These are phyloP conservation scores for Dasyurus viverrinus DNA, from an alignment of 2,113 vertebrate genomes.

Conservation along the genomic window DNA sequence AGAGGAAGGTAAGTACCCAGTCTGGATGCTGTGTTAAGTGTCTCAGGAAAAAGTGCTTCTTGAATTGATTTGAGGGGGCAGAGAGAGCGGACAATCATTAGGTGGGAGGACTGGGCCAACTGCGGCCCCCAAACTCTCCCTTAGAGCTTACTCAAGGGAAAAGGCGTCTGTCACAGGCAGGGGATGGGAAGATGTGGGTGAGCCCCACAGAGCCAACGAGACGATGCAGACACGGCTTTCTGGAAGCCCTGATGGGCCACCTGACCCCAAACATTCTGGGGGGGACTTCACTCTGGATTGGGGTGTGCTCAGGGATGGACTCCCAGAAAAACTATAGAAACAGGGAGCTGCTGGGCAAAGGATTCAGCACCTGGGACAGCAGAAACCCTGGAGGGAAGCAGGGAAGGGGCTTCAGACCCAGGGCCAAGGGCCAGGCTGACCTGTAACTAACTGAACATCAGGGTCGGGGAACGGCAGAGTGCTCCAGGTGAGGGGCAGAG, in stretches of 20 bases:
- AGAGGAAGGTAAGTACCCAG: background rate
- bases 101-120: background rate
- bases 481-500: background rate
- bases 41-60: background rate
- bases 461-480: background rate
- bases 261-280: background rate
- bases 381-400: background rate
- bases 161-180: background rate
- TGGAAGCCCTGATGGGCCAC: background rate
- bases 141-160: background rate
- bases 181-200: background rate
- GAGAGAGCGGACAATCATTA: background rate
- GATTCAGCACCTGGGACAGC: background rate
- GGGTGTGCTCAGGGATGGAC: background rate
- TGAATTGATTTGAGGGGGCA: background rate
- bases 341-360: background rate
- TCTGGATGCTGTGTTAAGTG: background rate
- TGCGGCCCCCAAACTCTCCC: background rate
- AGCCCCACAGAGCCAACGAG: background rate
- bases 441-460: no score
- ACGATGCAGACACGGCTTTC: background rate
- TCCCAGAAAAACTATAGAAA: background rate
- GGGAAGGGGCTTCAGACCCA: background rate
- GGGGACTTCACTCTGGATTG: background rate
- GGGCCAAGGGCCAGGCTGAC: no score